These are phyloP conservation scores for Charadrius vociferus DNA, from an alignment of 2,113 vertebrate genomes.

Conservation along the genomic window DNA sequence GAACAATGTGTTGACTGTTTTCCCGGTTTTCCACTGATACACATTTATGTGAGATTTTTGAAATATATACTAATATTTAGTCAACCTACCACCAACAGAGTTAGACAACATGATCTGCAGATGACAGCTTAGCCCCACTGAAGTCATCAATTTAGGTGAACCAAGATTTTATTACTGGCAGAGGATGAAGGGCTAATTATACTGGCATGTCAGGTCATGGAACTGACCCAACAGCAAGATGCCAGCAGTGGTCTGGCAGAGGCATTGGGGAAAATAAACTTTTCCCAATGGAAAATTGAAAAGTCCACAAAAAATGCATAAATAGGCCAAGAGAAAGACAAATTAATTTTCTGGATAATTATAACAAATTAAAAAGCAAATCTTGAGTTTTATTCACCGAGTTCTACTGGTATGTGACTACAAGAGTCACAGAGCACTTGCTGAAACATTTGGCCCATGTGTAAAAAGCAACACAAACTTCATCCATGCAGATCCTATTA, in stretches of 20 bases:
- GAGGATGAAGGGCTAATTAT: not conserved
- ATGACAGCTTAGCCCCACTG: not conserved
- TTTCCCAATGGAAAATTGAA: not conserved
- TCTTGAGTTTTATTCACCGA: not conserved
- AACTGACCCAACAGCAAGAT: not conserved
- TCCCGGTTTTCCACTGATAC: not conserved
- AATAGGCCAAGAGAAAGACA: not conserved
- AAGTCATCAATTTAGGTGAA: not conserved
- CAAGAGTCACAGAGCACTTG: not conserved
- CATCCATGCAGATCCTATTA: not conserved
- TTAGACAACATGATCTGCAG: not conserved
- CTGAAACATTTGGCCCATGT: not conserved
- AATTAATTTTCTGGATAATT: not conserved
- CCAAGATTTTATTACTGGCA: not conserved
- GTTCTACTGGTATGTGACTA: not conserved
- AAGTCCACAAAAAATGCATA: not conserved
- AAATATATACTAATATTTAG: not conserved
- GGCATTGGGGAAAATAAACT: fast-evolving
- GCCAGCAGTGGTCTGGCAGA: not conserved
- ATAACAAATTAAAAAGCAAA: not conserved
- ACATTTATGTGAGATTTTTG: not conserved
- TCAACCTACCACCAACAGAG: not conserved
- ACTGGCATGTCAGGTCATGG: not conserved
- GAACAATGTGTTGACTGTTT: not conserved
- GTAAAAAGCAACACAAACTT: not conserved